Base-by-base conservation (phyloP, 2,113 vertebrate genomes). In the Sphyrna mokarran region DNA sequence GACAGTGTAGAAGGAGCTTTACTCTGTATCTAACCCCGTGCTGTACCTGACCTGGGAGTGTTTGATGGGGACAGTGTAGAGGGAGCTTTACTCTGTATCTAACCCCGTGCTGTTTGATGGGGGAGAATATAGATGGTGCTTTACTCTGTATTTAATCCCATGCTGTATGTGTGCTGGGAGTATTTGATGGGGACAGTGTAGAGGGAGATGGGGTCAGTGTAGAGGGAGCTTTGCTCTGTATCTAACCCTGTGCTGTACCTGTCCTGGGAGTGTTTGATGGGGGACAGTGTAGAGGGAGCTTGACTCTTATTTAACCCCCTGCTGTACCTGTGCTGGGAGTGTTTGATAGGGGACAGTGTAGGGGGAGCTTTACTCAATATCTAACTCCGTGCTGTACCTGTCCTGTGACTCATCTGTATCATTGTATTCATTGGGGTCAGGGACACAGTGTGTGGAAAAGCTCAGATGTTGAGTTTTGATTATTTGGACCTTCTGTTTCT, bases 381-480 rank as follows among this genome's bases (percentile, higher is more conserved):
- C 33, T n/a, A 37, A 80, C 11, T 33, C 69, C 33, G 1, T 3
- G n/a, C 78, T 37, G 78, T 48, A 48, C 43, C 43, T 48, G 43
- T 37, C 78, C n/a, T 80, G 78, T n/a, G 78, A 6, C 0, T 48
- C 40, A 33, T 26, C 20, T 43, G 33, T 22, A 18, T 23, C 9
- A 1, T 18, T 29, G 7, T 14, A 9, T 5, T 9, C 22, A 63
- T 6, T 20, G 48, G 40, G 14, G 43, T 43, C n/a, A 48, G 66
- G n/a, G 48, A 0, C 13, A 10, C 0, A 20, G 2, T 29, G 13
- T 10, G 0, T 54, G 20, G n/a, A 2, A 22, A 11, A 48, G 1
- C 1, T 66, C 63, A 7, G 3, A 26, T 93, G 23, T 10, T 66
- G 14, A 18, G 66, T 29, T 69, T 40, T 33, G 43, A 23, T 40